A percentile compares a stretch with the other conserved stretches of the same genome.
phyloP scores from a whole-genome alignment of 2,113 vertebrate genomes.

The Sylvia atricapilla region DNA sequence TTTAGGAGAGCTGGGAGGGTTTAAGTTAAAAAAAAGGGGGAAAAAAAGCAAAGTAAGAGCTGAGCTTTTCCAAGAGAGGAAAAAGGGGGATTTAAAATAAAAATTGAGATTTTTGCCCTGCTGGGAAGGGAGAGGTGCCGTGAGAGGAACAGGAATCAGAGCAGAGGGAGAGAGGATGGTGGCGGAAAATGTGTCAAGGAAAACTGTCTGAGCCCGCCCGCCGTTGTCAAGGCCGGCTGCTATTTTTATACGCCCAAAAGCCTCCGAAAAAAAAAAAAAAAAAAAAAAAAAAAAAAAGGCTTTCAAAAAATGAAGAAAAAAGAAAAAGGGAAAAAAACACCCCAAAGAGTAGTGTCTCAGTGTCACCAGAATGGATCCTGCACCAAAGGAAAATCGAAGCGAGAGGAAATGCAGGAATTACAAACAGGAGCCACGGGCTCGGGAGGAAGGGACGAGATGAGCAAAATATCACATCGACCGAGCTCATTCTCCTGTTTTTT shows the following conservation, averaged over 20 bases:
- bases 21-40: no score
- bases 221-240: background rate
- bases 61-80: background rate
- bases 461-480: background rate
- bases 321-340: background rate
- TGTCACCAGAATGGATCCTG: background rate
- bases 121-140: background rate
- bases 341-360: no score
- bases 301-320: background rate
- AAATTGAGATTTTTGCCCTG: background rate
- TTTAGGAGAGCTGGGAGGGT: background rate
- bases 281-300: background rate
- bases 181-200: background rate
- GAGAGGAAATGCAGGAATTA: conserved; percentile 13
- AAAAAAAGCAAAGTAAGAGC: background rate
- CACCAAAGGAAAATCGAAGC: background rate
- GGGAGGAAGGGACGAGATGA: background rate
- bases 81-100: background rate
- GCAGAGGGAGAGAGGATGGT: background rate
- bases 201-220: background rate
- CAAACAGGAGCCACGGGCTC: background rate
- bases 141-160: background rate
- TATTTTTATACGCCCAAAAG: conserved; percentile 28
- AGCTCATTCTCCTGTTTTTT: background rate
- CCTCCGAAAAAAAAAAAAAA: background rate